phyloP scores from a whole-genome alignment of 2,888 invertebrate genomes.

The Lasioglossum figueresi region DNA sequence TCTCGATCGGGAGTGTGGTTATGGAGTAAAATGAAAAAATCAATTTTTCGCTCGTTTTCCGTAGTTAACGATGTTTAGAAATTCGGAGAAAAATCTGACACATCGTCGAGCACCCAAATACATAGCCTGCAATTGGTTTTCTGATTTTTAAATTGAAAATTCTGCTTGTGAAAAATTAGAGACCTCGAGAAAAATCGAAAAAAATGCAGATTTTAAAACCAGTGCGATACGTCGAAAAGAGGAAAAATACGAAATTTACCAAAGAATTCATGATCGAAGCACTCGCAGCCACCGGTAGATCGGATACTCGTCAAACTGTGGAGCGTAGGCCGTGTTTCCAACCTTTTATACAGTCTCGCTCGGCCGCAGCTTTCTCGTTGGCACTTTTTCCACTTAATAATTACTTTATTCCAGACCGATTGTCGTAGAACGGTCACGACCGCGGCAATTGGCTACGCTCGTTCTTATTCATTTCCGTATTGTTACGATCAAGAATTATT shows the following conservation, averaged over 20 bases:
- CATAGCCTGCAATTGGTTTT: too few relatives aligned
- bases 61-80: too few relatives aligned
- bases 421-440: slow-evolving; percentile 10
- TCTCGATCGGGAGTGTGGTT: too few relatives aligned
- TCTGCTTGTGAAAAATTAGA: too few relatives aligned
- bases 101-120: too few relatives aligned
- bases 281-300: slow-evolving; percentile 36
- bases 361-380: slow-evolving; percentile 78
- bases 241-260: slow-evolving; percentile 66
- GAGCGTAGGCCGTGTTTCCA: slow-evolving; percentile 49
- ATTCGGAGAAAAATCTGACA: too few relatives aligned
- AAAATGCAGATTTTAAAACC: too few relatives aligned
- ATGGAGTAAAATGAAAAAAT: too few relatives aligned
- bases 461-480: background rate
- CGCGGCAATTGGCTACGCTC: background rate
- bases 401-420: slow-evolving; percentile 48
- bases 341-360: slow-evolving; percentile 79
- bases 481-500: background rate
- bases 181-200: too few relatives aligned
- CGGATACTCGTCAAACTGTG: slow-evolving; percentile 70
- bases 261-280: slow-evolving; percentile 70
- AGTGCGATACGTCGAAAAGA: background rate
- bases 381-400: slow-evolving; percentile 41
- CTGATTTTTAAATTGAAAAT: too few relatives aligned
- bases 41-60: too few relatives aligned